Evolutionary conservation across 64 coral and sea anemone species (phyloP), one percentile per base, ranked within the genome.

Genomic region (Stichodactyla mertensii): DNA sequence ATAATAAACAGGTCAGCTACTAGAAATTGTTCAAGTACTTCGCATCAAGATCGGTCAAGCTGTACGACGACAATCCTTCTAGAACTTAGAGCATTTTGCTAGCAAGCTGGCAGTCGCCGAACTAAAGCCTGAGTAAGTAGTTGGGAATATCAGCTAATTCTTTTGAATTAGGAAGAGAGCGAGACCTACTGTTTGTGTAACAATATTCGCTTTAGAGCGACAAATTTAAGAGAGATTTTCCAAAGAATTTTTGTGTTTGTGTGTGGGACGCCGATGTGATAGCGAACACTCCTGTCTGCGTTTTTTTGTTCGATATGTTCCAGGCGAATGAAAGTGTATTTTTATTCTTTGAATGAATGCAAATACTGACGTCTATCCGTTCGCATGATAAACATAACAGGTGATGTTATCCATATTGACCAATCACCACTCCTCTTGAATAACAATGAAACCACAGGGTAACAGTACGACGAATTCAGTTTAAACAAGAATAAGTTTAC

Each of bases 261-360:
- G n/a, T 74, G 23, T 20, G 62, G 27, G 26, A n/a, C 24, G 69
- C 8, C 26, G 12, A 31, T 10, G 12, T 74, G 23, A 74, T 23
- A 10, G 8, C 23, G 10, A 58, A 58, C 56, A 58, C 8, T 15
- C n/a, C 23, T 23, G 69, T 74, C n/a, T 74, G 27, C 9, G 69
- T 74, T 31, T 74, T 74, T 74, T 74, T 74, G 69, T 27, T 74
- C 69, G 69, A 31, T 31, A 27, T 74, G 69, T 74, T 74, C 69
- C 69, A 74, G 23, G 24, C 69, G 69, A 74, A 27, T 74, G 69
- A 26, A 8, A 74, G 22, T 23, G 24, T 74, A 74, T 74, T 74
- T 74, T 28, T 74, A 27, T 4, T 74, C 69, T 74, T 74, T 74
- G 69, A 27, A 74, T 23, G n/a, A n/a, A 74, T 74, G 69, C 69